Conservation (phyloP, 2,888 invertebrate species). For the Stenodema calcarata region DNA sequence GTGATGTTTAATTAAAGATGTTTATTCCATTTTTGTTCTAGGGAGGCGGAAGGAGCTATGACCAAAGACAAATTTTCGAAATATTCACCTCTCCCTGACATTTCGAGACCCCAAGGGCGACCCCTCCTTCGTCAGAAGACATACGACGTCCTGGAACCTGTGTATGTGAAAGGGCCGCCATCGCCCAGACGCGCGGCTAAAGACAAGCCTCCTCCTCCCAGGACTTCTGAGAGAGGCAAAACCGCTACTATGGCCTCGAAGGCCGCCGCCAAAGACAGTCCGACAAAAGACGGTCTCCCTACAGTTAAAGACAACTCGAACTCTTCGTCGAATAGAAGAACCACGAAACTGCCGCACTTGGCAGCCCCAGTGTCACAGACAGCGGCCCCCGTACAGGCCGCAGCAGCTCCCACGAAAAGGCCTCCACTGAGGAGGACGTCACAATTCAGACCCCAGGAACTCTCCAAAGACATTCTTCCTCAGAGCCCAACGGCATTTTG, state of each 20-base stretch:
- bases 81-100: constrained; percentile 51
- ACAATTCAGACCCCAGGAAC: constrained; percentile 39
- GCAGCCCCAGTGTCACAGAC: neutral
- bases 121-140: constrained; percentile 51
- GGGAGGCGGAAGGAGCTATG: constrained; percentile 44
- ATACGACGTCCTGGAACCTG: constrained; percentile 52
- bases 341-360: neutral
- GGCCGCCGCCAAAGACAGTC: neutral
- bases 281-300: neutral
- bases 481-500: constrained; percentile 51
- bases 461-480: constrained; percentile 46
- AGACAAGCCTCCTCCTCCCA: neutral
- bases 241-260: neutral
- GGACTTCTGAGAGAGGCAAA: neutral
- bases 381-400: neutral
- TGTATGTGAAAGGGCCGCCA: constrained; percentile 51
- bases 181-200: neutral
- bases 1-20: neutral
- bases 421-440: neutral
- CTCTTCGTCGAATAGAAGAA: neutral
- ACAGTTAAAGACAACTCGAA: neutral
- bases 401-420: neutral
- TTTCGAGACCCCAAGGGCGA: constrained; percentile 46
- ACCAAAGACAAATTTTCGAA: constrained; percentile 51
- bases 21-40: neutral